These are phyloP conservation scores for Rhynchophorus ferrugineus DNA, from an alignment of 1,140 invertebrate genomes.

Conservation along the genomic window DNA sequence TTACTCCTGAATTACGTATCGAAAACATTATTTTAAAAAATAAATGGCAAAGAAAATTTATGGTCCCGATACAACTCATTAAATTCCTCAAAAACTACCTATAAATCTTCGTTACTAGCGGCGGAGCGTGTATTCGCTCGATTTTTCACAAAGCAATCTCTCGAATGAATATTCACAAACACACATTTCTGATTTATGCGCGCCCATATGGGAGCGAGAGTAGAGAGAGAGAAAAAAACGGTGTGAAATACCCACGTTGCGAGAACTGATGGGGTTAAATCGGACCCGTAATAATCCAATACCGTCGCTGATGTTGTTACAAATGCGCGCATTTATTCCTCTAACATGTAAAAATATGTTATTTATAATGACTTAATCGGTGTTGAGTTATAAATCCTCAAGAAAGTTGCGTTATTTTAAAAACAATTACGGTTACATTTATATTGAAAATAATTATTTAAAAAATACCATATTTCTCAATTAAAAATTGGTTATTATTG, in stretches of 20 bases:
- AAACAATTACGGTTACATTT: too few relatives aligned
- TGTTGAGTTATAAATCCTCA: too few relatives aligned
- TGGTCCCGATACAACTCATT: slow-evolving; percentile 19
- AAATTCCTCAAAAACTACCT: slow-evolving; percentile 21
- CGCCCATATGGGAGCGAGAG: slow-evolving; percentile 5
- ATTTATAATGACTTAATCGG: too few relatives aligned
- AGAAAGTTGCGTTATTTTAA: too few relatives aligned
- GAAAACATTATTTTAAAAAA: slow-evolving; percentile 17
- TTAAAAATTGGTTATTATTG: too few relatives aligned
- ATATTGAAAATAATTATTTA: too few relatives aligned
- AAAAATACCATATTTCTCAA: too few relatives aligned
- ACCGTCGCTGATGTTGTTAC: background rate
- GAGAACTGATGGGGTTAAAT: background rate
- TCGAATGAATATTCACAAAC: slow-evolving; percentile 19
- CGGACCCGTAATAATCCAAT: background rate
- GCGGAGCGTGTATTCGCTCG: slow-evolving; percentile 18
- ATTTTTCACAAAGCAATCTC: slow-evolving; percentile 23
- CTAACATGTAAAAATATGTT: too few relatives aligned
- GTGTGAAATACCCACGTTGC: slow-evolving; percentile 1
- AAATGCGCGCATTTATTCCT: too few relatives aligned
- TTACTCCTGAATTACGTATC: slow-evolving; percentile 8
- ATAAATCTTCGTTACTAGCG: slow-evolving; percentile 19
- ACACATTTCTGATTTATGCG: slow-evolving; percentile 9
- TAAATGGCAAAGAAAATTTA: slow-evolving; percentile 22
- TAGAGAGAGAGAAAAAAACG: background rate